Evolutionary conservation across 2,888 invertebrate genomes (phyloP).

Genomic region (Galeruca laticollis): DNA sequence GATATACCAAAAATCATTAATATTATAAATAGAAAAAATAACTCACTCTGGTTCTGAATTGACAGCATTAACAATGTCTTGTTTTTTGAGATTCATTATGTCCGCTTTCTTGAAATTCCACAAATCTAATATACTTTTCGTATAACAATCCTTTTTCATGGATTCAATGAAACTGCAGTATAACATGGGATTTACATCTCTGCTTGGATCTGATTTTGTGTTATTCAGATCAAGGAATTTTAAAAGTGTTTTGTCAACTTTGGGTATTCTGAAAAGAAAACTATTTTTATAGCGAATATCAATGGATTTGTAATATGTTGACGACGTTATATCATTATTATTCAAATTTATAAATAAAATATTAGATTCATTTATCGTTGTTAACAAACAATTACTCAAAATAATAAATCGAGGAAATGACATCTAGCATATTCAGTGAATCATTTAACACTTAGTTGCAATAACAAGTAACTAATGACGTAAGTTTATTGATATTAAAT

Average conservation of each 20-base stretch:
- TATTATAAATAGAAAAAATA: slow-evolving; percentile 4
- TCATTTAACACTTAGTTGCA: too few species aligned
- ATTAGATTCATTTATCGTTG: too few species aligned
- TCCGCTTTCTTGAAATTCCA: slow-evolving; percentile 74
- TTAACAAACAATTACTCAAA: too few species aligned
- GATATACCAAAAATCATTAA: not conserved
- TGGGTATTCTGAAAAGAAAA: slow-evolving; percentile 48
- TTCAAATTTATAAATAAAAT: too few species aligned
- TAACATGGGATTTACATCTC: slow-evolving; percentile 70
- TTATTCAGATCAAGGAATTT: slow-evolving; percentile 43
- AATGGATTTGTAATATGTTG: too few species aligned
- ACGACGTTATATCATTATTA: too few species aligned
- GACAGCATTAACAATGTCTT: slow-evolving; percentile 73
- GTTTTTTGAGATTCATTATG: slow-evolving; percentile 70
- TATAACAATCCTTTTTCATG: slow-evolving; percentile 73
- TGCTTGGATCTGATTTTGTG: slow-evolving; percentile 68
- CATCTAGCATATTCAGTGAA: too few species aligned
- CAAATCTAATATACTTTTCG: slow-evolving; percentile 76
- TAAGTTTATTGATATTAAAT: too few species aligned
- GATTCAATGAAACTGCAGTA: slow-evolving; percentile 76
- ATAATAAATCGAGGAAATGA: too few species aligned
- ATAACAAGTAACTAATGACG: too few species aligned
- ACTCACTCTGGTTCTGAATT: slow-evolving; percentile 70
- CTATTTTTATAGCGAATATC: not conserved
- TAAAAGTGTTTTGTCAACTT: slow-evolving; percentile 53